Evolutionary conservation across 1,140 invertebrate genomes (phyloP), one percentile per base, ranked within the genome.

Genomic region (Drosophila kikkawai): DNA sequence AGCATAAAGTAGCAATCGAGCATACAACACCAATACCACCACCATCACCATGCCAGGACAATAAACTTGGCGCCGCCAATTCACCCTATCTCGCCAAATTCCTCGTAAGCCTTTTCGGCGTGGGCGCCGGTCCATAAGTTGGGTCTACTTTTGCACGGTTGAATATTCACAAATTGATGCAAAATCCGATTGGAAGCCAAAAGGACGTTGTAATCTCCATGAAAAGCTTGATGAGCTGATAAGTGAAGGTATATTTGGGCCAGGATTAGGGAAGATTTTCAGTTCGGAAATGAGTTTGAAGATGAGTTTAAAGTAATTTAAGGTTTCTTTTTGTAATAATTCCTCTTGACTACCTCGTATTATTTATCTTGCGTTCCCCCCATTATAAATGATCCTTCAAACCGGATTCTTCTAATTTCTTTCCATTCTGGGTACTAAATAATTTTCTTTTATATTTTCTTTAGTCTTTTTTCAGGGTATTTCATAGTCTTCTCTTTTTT

Each of bases 1-100:
- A 77, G 71, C 81, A 84, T 81, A 77, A 80, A 76, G 56, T 63
- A 50, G 37, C 58, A 58, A 63, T 73, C 53, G 69, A 75, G 65
- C 55, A 61, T 58, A 56, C 48, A 67, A 70, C 53, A 67, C 60
- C 61, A 41, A 58, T 42, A 48, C 22, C 48, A 22, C 15, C 29
- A 64, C 9, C 48, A 4, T 19, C 63, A 29, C 12, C 5, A 11
- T 3, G 66, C 17, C 79, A 56, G 57, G 42, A 80, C 74, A 88
- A 90, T 88, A 84, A 88, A 79, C 69, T 67, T 88, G 84, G 84
- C 84, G 84, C 84, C 84, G 66, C 84, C 84, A 67, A 37, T 64
- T 53, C 44, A 65, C 56, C 42, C 56, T 64, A 50, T 70, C 58
- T 41, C 6, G 55, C 19, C 48, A 39, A 41, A 58, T 78, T 79